A percentile compares a stretch with the other conserved stretches of the same genome.
Evolutionary conservation across 2,113 vertebrate genomes (phyloP).

Genomic region (Vireo altiloquus): DNA sequence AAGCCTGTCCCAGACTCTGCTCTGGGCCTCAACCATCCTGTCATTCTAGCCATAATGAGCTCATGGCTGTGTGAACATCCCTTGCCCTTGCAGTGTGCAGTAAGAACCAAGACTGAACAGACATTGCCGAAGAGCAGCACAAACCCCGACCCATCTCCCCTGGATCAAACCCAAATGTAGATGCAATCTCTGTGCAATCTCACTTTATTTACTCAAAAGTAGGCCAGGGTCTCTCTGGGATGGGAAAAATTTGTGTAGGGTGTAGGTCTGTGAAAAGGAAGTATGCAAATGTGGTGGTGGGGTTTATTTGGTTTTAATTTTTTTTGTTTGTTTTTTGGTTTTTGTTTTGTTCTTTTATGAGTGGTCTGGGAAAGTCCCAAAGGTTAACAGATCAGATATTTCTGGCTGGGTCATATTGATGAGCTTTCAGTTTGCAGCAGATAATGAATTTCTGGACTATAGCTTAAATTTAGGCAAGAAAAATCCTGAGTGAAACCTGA

Average conservation of each 20-base stretch:
- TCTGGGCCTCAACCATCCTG: neutral
- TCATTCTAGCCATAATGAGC: neutral
- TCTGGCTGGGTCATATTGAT: neutral
- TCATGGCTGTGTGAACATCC: fast-evolving
- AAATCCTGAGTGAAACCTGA: neutral
- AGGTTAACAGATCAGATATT: neutral
- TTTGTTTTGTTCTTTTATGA: neutral
- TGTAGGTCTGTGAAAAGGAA: neutral
- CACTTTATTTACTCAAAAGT: neutral
- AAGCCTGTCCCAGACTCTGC: neutral
- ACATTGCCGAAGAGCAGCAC: neutral
- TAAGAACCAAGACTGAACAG: neutral
- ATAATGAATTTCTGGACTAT: neutral
- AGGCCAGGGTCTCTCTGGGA: fast-evolving
- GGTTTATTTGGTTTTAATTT: neutral
- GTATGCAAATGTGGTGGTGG: neutral
- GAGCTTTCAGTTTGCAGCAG: neutral
- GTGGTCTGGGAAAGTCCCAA: neutral
- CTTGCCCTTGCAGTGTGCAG: neutral
- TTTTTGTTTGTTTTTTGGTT: too few relatives aligned
- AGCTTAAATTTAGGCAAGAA: neutral
- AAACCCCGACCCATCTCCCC: neutral
- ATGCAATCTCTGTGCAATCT: neutral
- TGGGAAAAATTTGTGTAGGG: neutral
- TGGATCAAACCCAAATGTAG: neutral